A percentile compares a stretch with the other conserved stretches of the same genome.
Conservation (phyloP, 2,888 invertebrate species). For the Xestoiulus laeticollis region DNA sequence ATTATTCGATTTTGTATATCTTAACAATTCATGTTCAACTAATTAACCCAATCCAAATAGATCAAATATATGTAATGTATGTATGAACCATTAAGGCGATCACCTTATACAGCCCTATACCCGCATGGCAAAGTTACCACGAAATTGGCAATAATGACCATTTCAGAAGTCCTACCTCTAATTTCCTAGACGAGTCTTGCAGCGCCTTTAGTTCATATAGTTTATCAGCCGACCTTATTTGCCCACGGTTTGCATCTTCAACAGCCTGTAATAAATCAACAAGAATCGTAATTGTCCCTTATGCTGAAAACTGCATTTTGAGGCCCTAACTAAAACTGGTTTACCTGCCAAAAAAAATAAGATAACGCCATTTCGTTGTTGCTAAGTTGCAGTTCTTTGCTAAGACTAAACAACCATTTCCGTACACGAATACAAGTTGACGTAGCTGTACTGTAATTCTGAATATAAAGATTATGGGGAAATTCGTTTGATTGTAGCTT, state of each 20-base stretch:
- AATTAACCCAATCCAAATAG: no score
- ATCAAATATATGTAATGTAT: no score
- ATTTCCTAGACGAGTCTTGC: conserved; percentile 86
- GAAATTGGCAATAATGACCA: no score
- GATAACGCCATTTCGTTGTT: conserved; percentile 79
- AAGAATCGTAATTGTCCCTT: conserved; percentile 29
- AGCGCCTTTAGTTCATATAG: conserved; percentile 96
- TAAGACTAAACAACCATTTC: conserved; percentile 85
- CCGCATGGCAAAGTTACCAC: no score
- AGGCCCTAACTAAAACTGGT: background rate
- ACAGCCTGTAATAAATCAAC: conserved; percentile 72
- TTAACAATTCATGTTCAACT: no score
- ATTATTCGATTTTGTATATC: no score
- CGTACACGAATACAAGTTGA: conserved; percentile 90
- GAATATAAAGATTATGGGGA: conserved; percentile 97
- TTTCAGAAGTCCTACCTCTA: conserved; percentile 69
- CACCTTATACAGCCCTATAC: no score
- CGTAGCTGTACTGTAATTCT: conserved; percentile 98
- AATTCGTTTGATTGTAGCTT: conserved; percentile 93
- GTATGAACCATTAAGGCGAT: no score
- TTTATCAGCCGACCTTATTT: conserved; percentile 87
- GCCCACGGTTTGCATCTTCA: conserved; percentile 94
- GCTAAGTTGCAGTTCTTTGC: conserved; percentile 74
- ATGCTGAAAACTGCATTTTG: background rate
- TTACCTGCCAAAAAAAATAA: conserved; percentile 85